Percentiles rank a stretch among this genome's conserved stretches.
phyloP scores from a whole-genome alignment of 2,113 vertebrate species.

The Melanotaenia duboulayi region DNA sequence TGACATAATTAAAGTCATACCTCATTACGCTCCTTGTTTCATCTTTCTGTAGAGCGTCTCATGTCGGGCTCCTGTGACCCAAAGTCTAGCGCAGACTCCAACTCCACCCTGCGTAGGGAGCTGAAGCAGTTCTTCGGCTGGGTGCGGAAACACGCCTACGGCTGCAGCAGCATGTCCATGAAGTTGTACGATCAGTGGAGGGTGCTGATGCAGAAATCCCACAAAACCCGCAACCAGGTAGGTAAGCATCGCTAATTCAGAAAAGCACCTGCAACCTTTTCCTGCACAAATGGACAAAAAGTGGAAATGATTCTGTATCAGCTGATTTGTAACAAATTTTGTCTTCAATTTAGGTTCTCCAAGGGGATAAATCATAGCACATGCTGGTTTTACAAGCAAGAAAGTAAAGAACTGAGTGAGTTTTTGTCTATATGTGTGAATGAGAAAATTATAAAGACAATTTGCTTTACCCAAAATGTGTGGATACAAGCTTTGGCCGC shows the following conservation, averaged over 20 bases:
- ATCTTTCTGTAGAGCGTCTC: slow-evolving; percentile 79
- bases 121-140: slow-evolving; percentile 98
- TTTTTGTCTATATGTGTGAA: slow-evolving; percentile 42
- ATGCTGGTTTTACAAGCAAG: slow-evolving; percentile 49
- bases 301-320: not conserved
- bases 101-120: slow-evolving; percentile 93
- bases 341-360: slow-evolving; percentile 88
- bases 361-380: slow-evolving; percentile 94
- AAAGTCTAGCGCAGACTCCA: slow-evolving; percentile 90
- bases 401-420: slow-evolving; percentile 50
- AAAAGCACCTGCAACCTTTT: slow-evolving; percentile 10
- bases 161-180: slow-evolving; percentile 96
- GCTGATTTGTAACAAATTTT: slow-evolving; percentile 48
- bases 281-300: not conserved
- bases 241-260: slow-evolving; percentile 83
- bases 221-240: slow-evolving; percentile 99
- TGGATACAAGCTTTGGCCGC: slow-evolving; percentile 13
- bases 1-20: too few species aligned
- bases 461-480: slow-evolving; percentile 45
- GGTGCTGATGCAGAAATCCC: slow-evolving; percentile 97
- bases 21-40: not conserved
- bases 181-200: slow-evolving; percentile 99
- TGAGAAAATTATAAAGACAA: slow-evolving; percentile 51
- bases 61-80: slow-evolving; percentile 90
- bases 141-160: slow-evolving; percentile 95